Evolutionary conservation across 2,888 invertebrate species (phyloP).

Genomic region (Drosophila mimica): DNA sequence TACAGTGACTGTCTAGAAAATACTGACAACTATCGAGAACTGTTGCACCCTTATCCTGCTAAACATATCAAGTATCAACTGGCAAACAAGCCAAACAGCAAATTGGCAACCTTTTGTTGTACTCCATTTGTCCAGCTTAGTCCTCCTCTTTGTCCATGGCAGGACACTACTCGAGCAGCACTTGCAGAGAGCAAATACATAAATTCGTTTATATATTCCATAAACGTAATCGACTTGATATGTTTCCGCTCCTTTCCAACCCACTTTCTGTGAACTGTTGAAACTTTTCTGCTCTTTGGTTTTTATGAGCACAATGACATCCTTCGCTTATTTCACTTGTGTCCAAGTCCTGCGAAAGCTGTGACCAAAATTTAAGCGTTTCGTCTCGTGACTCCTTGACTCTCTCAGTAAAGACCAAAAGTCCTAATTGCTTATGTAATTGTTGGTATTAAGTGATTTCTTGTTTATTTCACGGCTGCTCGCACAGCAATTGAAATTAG

Average conservation of each 20-base stretch:
- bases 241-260: background rate
- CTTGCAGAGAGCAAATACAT: constrained; percentile 16
- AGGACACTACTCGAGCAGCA: constrained; percentile 18
- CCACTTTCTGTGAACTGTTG: constrained; percentile 5
- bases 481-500: constrained; percentile 64
- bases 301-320: constrained; percentile 55
- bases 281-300: constrained; percentile 58
- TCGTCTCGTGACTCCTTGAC: constrained; percentile 29
- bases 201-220: constrained; percentile 62
- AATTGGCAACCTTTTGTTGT: constrained; percentile 66
- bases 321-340: background rate
- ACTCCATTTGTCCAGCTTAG: constrained; percentile 47
- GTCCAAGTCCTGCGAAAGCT: constrained; percentile 29
- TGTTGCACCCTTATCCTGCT: constrained; percentile 34
- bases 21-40: constrained; percentile 28
- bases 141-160: constrained; percentile 3
- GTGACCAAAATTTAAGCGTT: constrained; percentile 51
- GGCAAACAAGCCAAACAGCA: constrained; percentile 67
- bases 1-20: constrained; percentile 5
- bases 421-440: constrained; percentile 75
- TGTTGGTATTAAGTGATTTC: constrained; percentile 80
- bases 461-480: constrained; percentile 72
- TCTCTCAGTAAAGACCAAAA: constrained; percentile 47
- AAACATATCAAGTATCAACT: constrained; percentile 77
- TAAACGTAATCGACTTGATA: constrained; percentile 69